Base-by-base conservation (phyloP, 1,140 invertebrate species). In the Ceratina japonica region DNA sequence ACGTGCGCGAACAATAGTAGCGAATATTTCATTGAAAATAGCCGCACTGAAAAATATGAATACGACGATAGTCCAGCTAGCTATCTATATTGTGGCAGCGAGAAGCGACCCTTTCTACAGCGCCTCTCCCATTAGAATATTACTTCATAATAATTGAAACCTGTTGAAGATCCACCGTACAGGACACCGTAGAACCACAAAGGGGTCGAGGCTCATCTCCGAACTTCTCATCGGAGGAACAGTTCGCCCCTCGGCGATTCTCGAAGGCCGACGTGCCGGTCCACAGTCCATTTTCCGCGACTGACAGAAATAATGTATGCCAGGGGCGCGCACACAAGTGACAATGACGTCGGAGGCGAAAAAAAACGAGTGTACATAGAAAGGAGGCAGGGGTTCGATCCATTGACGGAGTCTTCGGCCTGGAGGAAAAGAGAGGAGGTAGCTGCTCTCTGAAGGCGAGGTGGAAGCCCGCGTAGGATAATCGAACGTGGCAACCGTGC, bases 401-500 rank as follows among this genome's bases (percentile, higher is more conserved):
- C 69, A 84, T 85, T 74, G 81, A 82, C 64, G 54, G 44, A 72
- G 74, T 75, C 64, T 75, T 80, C 51, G 18, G 16, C 66, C 37
- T 51, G 31, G 10, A 70, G 58, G 64, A n/a, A n/a, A 31, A 62
- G 22, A 54, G 56, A 61, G n/a, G 64, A 24, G 18, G 68, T 24
- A 69, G 49, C 15, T 44, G n/a, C n/a, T n/a, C n/a, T n/a, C n/a
- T n/a, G 54, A 56, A n/a, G 54, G 54, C 15, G 13, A 56, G 15
- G 54, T 3, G n/a, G 13, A 44, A n/a, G 4, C 27, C 22, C 2
- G 8, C 51, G 83, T 75, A 44, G 37, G 5, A 87, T 87, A 86
- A 89, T 89, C 85, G 80, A 84, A 84, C 77, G 85, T 82, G 87
- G 86, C 88, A 88, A 77, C 76, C 73, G 83, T 81, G 69, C 22